phyloP scores from a whole-genome alignment of 2,113 vertebrate genomes.

The Ploceus nigricollis region DNA sequence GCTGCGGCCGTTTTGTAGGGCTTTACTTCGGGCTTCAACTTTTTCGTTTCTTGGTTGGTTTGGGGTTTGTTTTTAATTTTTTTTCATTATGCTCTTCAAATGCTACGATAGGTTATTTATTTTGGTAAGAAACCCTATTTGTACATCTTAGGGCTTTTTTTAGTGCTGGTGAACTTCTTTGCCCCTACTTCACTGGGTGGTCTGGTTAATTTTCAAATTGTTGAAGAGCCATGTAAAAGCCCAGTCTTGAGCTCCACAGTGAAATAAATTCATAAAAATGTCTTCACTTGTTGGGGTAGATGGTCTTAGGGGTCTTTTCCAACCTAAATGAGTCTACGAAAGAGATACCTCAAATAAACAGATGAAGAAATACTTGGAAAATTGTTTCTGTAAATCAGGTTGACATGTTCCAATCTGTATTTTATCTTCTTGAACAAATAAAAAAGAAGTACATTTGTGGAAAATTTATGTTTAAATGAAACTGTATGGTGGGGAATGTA shows the following conservation, averaged over 20 bases:
- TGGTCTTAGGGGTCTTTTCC: neutral
- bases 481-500: neutral
- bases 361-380: neutral
- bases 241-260: neutral
- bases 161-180: accelerated
- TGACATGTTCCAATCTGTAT: neutral
- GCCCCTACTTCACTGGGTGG: neutral
- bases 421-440: neutral
- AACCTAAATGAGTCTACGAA: neutral
- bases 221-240: neutral
- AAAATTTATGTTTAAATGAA: neutral
- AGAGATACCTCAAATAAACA: neutral
- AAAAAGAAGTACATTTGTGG: neutral
- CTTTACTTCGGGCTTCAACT: neutral
- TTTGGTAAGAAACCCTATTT: neutral
- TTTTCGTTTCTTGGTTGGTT: too few relatives aligned
- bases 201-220: neutral
- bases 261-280: neutral
- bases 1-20: accelerated
- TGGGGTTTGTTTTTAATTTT: neutral
- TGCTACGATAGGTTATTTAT: neutral
- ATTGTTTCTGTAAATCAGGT: neutral
- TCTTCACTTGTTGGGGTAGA: neutral
- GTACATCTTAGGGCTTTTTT: neutral
- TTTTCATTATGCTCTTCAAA: neutral